Conservation (phyloP, 2,113 vertebrate species). For the Pionites leucogaster region DNA sequence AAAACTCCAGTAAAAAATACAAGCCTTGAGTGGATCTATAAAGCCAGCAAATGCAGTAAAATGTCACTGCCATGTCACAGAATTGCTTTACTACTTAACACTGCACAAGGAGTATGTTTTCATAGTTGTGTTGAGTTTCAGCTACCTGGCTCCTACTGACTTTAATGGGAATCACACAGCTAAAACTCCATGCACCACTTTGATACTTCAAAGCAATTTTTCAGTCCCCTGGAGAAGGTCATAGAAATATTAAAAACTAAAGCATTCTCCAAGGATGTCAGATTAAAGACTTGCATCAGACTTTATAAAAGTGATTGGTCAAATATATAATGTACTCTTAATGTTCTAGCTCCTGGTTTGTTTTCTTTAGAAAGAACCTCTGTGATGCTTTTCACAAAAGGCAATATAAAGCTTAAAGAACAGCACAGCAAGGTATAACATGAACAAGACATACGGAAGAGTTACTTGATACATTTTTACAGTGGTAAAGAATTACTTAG, state of each 20-base stretch:
- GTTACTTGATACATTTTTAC: neutral
- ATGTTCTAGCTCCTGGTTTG: conserved; percentile 71
- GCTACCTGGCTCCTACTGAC: conserved; percentile 77
- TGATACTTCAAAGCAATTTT: conserved; percentile 82
- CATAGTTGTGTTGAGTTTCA: conserved; percentile 76
- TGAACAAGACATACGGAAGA: neutral
- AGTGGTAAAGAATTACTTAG: neutral
- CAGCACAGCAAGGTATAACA: conserved; percentile 1
- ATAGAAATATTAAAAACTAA: conserved; percentile 83
- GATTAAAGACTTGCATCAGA: conserved; percentile 77
- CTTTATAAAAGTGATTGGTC: conserved; percentile 80
- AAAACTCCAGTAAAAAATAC: conserved; percentile 70
- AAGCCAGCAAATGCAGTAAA: conserved; percentile 67
- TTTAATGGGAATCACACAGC: conserved; percentile 83
- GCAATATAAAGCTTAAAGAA: neutral
- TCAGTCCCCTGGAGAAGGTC: conserved; percentile 77
- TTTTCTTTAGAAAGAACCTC: conserved; percentile 74
- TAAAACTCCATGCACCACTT: conserved; percentile 79
- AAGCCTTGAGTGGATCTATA: conserved; percentile 68
- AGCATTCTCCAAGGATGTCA: conserved; percentile 77
- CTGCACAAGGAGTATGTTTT: conserved; percentile 76
- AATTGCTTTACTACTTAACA: conserved; percentile 75
- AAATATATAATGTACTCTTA: conserved; percentile 74
- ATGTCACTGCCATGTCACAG: conserved; percentile 55
- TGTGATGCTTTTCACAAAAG: conserved; percentile 58